phyloP scores from a whole-genome alignment of 2,113 vertebrate genomes.

The Dinomys branickii region DNA sequence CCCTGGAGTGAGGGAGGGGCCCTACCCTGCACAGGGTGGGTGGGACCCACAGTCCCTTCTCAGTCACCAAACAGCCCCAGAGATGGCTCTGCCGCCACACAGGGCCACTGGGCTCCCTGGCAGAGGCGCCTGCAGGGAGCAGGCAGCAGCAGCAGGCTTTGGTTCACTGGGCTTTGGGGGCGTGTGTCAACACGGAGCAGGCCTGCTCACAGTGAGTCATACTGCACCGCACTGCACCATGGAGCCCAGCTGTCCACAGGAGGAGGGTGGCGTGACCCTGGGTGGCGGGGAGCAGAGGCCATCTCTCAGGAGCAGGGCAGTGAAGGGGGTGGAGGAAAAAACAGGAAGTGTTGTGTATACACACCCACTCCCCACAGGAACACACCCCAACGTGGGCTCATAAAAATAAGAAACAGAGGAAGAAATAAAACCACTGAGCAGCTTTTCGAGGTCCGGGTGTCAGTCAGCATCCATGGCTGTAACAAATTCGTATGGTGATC shows the following conservation, averaged over 20 bases:
- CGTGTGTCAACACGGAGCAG: background rate
- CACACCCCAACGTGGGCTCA: background rate
- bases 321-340: background rate
- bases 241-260: background rate
- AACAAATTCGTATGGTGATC: background rate
- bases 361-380: background rate
- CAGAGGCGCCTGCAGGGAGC: background rate
- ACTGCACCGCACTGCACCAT: background rate
- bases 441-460: background rate
- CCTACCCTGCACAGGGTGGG: too few species aligned
- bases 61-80: background rate
- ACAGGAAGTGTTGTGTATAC: background rate
- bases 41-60: background rate
- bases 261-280: fast-evolving
- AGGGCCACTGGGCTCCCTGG: too few species aligned
- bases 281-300: background rate
- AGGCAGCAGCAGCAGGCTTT: background rate
- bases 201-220: background rate
- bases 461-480: background rate
- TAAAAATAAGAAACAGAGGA: background rate
- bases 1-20: background rate
- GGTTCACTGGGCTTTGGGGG: background rate
- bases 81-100: background rate
- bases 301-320: background rate
- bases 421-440: background rate